These are phyloP conservation scores for Lycophotia porphyrea DNA, from an alignment of 2,888 invertebrate genomes.

Conservation along the genomic window DNA sequence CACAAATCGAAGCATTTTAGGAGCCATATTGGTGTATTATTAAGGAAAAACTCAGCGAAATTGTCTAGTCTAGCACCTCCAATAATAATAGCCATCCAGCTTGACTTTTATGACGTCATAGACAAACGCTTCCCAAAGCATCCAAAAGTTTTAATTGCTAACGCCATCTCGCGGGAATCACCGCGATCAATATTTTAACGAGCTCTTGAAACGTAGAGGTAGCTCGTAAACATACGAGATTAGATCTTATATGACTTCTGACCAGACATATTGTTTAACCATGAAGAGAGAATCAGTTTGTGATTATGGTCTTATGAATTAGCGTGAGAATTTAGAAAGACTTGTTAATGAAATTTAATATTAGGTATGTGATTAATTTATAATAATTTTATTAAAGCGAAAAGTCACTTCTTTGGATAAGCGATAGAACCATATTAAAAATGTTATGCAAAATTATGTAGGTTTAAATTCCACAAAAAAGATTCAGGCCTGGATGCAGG, in stretches of 20 bases:
- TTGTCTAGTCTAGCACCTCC: background rate
- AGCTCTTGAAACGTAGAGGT: constrained; percentile 29
- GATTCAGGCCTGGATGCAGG: too few species aligned
- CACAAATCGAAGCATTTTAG: background rate
- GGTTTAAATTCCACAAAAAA: too few species aligned
- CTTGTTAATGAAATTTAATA: background rate
- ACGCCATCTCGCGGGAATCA: constrained; percentile 42
- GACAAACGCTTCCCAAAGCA: constrained; percentile 45
- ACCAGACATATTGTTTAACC: constrained; percentile 29
- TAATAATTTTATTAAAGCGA: background rate
- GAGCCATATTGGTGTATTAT: background rate
- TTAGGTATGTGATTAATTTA: background rate
- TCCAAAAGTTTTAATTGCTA: constrained; percentile 52
- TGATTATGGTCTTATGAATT: background rate
- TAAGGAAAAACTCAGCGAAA: background rate
- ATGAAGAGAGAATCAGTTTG: constrained; percentile 6
- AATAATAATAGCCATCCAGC: background rate
- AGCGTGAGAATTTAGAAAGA: background rate
- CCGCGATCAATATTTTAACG: constrained; percentile 58
- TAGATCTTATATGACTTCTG: constrained; percentile 35
- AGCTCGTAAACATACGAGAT: constrained; percentile 40
- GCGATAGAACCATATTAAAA: too few species aligned
- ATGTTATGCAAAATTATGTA: too few species aligned
- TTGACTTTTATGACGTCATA: constrained; percentile 33
- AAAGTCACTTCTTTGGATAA: background rate